Evolutionary conservation across 2,113 vertebrate species (phyloP), one percentile per base, ranked within the genome.

Genomic region (Fregetta grallaria): DNA sequence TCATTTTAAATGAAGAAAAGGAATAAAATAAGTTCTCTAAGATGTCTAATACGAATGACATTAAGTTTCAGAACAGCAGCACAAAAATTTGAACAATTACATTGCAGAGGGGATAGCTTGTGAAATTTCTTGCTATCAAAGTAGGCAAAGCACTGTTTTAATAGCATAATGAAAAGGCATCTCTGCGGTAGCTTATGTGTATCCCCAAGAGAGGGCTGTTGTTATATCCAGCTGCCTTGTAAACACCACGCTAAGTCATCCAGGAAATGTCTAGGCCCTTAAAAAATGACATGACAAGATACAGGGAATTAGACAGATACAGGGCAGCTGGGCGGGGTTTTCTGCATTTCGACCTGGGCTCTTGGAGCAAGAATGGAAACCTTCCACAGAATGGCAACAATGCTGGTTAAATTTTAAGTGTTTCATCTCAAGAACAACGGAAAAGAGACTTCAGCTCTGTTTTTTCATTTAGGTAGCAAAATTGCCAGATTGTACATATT

Each of bases 1-100:
- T 27, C 1, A 32, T 80, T 88, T 82, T n/a, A 72, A 88, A 61
- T 23, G 55, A 80, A 45, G 25, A 34, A 38, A 88, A 49, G 49
- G 2, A 73, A 50, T 65, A 47, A 56, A 65, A 71, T 27, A 25
- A 67, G 42, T 79, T 66, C 15, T 63, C 12, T 52, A 26, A 61
- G 25, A 44, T 65, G 20, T 22, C 22, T 72, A 6, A 30, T 75
- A 32, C 11, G 25, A 67, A 71, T 81, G 27, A 11, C 0, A 0
- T 18, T 58, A 66, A 20, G 11, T 58, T 89, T 75, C 86, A 79
- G n/a, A 79, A 45, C 2, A 66, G 25, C 15, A 74, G 30, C 8
- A 63, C 10, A 53, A 72, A 86, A 79, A 50, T 59, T 62, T 75
- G 25, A 55, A 71, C 25, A 66, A 72, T 10, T 59, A 23, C 9